Conservation (phyloP, 2,113 vertebrate genomes). For the Acanthisitta chloris region DNA sequence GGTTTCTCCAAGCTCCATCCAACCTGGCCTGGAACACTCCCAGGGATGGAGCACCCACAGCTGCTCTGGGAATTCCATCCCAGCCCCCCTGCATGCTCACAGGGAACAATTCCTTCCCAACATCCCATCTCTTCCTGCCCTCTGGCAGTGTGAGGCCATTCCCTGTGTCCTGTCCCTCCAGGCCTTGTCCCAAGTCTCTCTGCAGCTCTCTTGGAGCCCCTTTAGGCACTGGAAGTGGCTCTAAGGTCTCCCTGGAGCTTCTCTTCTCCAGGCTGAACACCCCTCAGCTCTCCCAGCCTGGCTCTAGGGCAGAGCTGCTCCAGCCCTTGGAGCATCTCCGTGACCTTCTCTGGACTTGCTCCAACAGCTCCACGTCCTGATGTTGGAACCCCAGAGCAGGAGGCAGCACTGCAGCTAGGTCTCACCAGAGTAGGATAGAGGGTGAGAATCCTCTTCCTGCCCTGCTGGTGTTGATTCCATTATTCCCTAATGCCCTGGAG, state of each 20-base stretch:
- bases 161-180: neutral
- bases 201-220: neutral
- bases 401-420: neutral
- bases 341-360: accelerated
- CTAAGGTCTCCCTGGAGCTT: neutral
- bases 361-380: accelerated
- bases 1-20: neutral
- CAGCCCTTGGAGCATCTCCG: neutral
- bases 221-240: neutral
- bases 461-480: neutral
- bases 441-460: neutral
- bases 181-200: neutral
- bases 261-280: neutral
- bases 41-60: neutral
- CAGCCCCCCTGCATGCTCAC: neutral
- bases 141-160: neutral
- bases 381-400: accelerated
- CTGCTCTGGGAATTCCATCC: neutral
- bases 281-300: neutral
- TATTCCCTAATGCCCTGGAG: neutral
- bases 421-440: neutral
- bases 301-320: neutral
- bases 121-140: neutral
- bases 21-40: neutral
- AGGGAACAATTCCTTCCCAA: neutral